A percentile compares a stretch with the other conserved stretches of the same genome.
Conservation (phyloP, 2,797 vertebrate genomes). For the Premnoplex brunnescens region DNA sequence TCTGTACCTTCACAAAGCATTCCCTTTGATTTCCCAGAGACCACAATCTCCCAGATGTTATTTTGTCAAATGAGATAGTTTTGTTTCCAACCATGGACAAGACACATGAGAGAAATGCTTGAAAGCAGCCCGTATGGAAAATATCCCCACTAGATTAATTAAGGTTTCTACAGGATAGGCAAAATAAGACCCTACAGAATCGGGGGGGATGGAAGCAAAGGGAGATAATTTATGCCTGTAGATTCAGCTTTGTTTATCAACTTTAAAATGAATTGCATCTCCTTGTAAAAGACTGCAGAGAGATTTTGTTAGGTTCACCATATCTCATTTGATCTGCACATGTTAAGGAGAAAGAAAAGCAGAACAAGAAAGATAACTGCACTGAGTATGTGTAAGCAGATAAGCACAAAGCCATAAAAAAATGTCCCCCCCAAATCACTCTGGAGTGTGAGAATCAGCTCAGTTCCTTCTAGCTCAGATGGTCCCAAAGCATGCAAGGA, state of each 20-base stretch:
- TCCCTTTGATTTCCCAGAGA: not conserved
- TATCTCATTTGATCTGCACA: not conserved
- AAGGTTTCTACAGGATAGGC: not conserved
- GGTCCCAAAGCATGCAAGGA: not conserved
- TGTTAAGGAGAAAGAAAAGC: not conserved
- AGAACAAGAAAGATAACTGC: not conserved
- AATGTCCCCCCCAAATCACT: not conserved
- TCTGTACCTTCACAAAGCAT: not conserved
- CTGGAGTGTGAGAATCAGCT: not conserved
- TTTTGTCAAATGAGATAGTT: not conserved
- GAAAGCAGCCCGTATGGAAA: not conserved
- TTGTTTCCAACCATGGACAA: not conserved
- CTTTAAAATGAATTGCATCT: not conserved
- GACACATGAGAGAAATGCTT: not conserved
- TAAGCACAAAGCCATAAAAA: not conserved
- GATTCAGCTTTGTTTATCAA: not conserved
- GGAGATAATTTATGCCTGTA: not conserved
- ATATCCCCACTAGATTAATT: slow-evolving; percentile 40
- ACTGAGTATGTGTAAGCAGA: not conserved
- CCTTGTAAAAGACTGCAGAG: not conserved
- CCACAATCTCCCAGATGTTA: not conserved
- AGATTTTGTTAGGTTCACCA: not conserved
- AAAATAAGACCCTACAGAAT: not conserved
- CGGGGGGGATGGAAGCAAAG: not conserved
- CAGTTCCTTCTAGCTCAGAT: not conserved